Percentiles rank a stretch among this genome's conserved stretches.
Evolutionary conservation across 2,113 vertebrate genomes (phyloP).

Genomic region (Microcebus murinus): DNA sequence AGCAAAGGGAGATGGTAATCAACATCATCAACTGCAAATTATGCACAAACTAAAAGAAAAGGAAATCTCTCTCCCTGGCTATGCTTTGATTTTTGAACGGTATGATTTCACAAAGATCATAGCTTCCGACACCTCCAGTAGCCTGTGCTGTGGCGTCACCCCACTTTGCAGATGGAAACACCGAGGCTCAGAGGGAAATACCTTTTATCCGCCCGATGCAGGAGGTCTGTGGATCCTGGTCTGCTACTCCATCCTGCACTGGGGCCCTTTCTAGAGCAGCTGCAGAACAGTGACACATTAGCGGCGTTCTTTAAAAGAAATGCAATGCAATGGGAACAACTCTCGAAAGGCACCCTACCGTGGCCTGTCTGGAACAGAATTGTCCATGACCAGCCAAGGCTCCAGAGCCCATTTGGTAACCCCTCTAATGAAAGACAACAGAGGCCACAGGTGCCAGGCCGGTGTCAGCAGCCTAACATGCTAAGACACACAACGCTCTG

Average conservation of each 20-base stretch:
- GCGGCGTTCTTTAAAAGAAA: not conserved
- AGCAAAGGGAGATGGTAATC: not conserved
- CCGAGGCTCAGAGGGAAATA: not conserved
- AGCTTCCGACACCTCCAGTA: not conserved
- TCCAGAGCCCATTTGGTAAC: too few relatives aligned
- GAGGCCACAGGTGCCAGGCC: not conserved
- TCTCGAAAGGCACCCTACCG: not conserved
- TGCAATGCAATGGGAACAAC: not conserved
- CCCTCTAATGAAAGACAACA: not conserved
- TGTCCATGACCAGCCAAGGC: not conserved
- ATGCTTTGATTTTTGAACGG: not conserved
- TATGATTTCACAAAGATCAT: not conserved
- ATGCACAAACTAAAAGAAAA: not conserved
- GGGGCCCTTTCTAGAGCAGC: not conserved
- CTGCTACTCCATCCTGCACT: not conserved
- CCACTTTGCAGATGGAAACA: not conserved
- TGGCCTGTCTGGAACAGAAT: not conserved
- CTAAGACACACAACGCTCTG: fast-evolving
- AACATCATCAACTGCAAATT: not conserved
- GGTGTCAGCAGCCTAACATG: not conserved
- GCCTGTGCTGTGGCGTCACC: not conserved
- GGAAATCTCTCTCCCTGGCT: too few relatives aligned
- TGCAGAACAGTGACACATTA: not conserved
- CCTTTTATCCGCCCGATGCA: too few relatives aligned
- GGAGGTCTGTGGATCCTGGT: not conserved